Conservation (phyloP, 2,797 vertebrate genomes). For the Peromyscus eremicus region DNA sequence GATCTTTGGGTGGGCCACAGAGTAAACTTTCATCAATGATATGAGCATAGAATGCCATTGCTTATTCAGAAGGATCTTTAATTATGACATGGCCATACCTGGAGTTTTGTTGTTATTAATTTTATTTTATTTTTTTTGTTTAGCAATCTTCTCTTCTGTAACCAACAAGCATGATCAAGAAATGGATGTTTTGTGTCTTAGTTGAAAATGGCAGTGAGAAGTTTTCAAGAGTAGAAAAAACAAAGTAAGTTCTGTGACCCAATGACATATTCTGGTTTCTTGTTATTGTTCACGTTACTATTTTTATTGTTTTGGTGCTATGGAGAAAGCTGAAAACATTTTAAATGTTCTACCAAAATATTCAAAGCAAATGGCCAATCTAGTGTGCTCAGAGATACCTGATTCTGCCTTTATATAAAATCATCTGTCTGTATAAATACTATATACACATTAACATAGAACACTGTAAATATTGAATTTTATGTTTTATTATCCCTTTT, state of each 20-base stretch:
- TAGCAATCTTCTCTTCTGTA: not conserved
- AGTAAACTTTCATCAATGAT: not conserved
- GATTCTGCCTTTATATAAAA: not conserved
- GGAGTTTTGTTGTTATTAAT: not conserved
- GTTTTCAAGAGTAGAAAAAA: not conserved
- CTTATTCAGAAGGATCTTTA: not conserved
- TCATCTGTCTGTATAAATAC: not conserved
- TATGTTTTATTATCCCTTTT: not conserved
- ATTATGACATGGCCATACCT: not conserved
- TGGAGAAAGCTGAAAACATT: not conserved
- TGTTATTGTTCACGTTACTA: not conserved
- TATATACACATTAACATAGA: not conserved
- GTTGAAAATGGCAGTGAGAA: not conserved
- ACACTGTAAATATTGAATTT: not conserved
- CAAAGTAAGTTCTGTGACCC: not conserved
- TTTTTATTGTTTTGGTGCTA: not conserved
- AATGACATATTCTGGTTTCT: not conserved
- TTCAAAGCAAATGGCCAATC: not conserved
- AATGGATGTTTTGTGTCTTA: not conserved
- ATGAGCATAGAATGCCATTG: not conserved
- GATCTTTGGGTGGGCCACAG: not conserved
- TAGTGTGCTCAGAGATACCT: not conserved
- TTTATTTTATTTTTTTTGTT: not conserved
- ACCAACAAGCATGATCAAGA: not conserved
- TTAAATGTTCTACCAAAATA: not conserved